Evolutionary conservation across 1,140 invertebrate species (phyloP), one percentile per base, ranked within the genome.

Genomic region (Drosophila nasuta): DNA sequence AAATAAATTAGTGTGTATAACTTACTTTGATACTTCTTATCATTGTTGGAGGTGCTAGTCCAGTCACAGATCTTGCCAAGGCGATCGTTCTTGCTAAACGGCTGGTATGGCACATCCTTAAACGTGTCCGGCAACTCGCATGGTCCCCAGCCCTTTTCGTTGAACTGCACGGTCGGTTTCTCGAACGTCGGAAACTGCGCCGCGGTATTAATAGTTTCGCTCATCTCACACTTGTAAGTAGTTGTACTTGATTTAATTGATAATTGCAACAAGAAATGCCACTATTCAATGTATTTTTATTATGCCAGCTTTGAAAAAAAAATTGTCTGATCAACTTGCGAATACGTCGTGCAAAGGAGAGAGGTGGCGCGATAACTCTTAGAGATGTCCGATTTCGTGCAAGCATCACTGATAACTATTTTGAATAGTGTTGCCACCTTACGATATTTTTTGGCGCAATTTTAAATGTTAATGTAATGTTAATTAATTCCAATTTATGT

Each of bases 31-130:
- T 98, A 98, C 93, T 98, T 97, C 90, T 98, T 97, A 93, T 99
- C 98, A 90, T 98, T 97, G 91, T 97, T 97, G 1, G 96, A 96
- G n/a, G 96, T 96, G 59, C 97, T 96, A 54, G 98, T 99, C 98
- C 98, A 99, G 93, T 99, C 98, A 80, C 98, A 98, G 73, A 99
- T 98, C 96, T 99, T 99, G 82, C 98, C 98, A 59, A 99, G 93
- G 74, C 98, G 95, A 93, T 99, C 98, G 65, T 97, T 98, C 94
- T 99, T 99, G 57, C 98, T 98, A 92, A 99, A 99, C 13, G 98
- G 98, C 93, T 99, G 98, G 93, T 99, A 99, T 0, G 98, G 98
- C 95, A 99, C 98, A 93, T 99, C 98, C 92, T 97, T 97, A 93
- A 98, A 99, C 92, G 98, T 97, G 72, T 98, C 97, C 15, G 98